phyloP scores from a whole-genome alignment of 2,113 vertebrate genomes.

The Nothobranchius kuhntae region DNA sequence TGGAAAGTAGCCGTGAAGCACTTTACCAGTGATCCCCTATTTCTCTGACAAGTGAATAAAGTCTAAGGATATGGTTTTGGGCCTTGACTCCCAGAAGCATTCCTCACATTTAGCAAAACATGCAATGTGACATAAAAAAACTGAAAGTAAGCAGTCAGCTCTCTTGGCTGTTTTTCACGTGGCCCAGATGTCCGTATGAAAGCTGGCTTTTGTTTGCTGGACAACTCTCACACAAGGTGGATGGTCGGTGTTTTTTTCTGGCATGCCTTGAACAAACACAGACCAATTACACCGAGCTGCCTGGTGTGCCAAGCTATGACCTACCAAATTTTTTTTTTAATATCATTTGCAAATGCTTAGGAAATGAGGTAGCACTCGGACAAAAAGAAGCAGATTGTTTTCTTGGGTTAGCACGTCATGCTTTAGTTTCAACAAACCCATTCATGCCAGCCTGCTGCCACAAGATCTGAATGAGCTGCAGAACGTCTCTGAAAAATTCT shows the following conservation, averaged over 20 bases:
- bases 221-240: conserved; percentile 58
- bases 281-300: conserved; percentile 58
- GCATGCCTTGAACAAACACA: conserved; percentile 69
- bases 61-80: conserved; percentile 57
- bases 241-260: conserved; percentile 68
- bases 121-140: conserved; percentile 63
- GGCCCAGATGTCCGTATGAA: conserved; percentile 67
- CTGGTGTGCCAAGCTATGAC: conserved; percentile 60
- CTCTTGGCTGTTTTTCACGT: conserved; percentile 57
- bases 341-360: conserved; percentile 61
- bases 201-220: conserved; percentile 72
- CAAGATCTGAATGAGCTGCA: conserved; percentile 35
- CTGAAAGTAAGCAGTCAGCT: conserved; percentile 63
- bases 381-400: conserved; percentile 42
- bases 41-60: conserved; percentile 65
- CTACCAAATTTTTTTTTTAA: conserved; percentile 60
- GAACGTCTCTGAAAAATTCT: conserved; percentile 62
- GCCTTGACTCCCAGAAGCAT: conserved; percentile 58
- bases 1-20: conserved; percentile 59
- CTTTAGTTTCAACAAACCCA: conserved; percentile 33
- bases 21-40: conserved; percentile 67
- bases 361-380: conserved; percentile 41
- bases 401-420: conserved; percentile 33
- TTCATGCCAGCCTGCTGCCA: conserved; percentile 16
- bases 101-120: conserved; percentile 75